Evolutionary conservation across 2,888 invertebrate species (phyloP), one percentile per base, ranked within the genome.

Genomic region (Himalopsyche kuldschensis): DNA sequence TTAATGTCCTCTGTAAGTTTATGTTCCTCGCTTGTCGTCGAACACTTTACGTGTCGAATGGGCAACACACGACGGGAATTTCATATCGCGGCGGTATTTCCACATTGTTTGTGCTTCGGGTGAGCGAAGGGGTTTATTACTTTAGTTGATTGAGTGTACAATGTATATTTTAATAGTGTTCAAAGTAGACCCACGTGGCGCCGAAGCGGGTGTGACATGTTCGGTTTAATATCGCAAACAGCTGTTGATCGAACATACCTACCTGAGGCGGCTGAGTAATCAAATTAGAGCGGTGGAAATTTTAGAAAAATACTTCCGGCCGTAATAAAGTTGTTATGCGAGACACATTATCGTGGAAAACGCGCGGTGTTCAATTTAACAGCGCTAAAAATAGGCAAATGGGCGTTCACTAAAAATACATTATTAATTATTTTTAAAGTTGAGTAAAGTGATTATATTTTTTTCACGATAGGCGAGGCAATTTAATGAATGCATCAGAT

Each of bases 101-200:
- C 77, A 75, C 69, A 69, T 69, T 69, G 69, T 47, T 47, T 46
- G 41, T 30, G 79, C 80, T 24, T 8, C 46, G 63, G 69, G 69
- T 69, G 69, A 48, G 46, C 24, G 15, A 75, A 80, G 75, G 83
- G 82, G 77, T 81, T 80, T 79, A 83, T 83, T 85, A 83, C 82
- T 83, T 82, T 75, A 78, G 82, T 84, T 85, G 84, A 85, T 85
- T 84, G 84, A 85, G 82, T 84, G 85, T 82, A 82, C 82, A 82
- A 35, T 82, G 83, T 84, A 69, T 69, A 75, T 84, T 84, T 84
- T 83, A 83, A 85, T 81, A 76, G 81, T 82, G 55, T 81, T 83
- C 83, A 80, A 83, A 83, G 79, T 81, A 82, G 80, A 78, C 75
- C 81, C 82, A 77, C 79, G 84, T 63, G 84, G 79, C 78, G 78